These are phyloP conservation scores for Typhlichthys subterraneus DNA, from an alignment of 2,797 vertebrate species.

Conservation along the genomic window DNA sequence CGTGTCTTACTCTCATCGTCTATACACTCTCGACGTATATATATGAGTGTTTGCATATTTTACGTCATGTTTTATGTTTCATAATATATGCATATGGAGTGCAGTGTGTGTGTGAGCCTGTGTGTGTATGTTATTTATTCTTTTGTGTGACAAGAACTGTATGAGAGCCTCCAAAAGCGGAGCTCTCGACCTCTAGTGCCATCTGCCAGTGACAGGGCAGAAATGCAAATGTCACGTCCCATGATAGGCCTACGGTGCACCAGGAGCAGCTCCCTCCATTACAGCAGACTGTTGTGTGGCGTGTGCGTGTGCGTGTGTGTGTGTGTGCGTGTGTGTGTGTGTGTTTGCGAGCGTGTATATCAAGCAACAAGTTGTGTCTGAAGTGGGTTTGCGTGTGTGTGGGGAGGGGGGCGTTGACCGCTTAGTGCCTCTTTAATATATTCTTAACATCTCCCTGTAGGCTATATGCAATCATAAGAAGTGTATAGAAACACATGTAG, in stretches of 20 bases:
- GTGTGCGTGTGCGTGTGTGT: too few species aligned
- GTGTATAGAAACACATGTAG: slow-evolving; percentile 37
- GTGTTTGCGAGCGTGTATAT: slow-evolving; percentile 36
- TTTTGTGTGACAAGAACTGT: not conserved
- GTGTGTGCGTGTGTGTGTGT: slow-evolving; percentile 32
- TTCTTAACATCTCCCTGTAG: slow-evolving; percentile 34
- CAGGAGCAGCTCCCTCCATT: slow-evolving; percentile 61
- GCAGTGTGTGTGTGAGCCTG: slow-evolving; percentile 14
- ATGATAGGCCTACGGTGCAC: slow-evolving; percentile 52
- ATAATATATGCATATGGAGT: not conserved
- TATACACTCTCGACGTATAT: not conserved
- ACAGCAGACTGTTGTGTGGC: slow-evolving; percentile 53
- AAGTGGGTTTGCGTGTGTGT: slow-evolving; percentile 52
- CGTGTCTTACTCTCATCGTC: not conserved
- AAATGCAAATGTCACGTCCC: slow-evolving; percentile 76
- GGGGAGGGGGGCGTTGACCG: slow-evolving; percentile 40
- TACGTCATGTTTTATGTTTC: not conserved
- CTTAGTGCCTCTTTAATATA: slow-evolving; percentile 54
- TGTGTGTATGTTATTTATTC: slow-evolving; percentile 18
- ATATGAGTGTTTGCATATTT: not conserved
- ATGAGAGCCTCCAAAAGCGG: slow-evolving; percentile 36
- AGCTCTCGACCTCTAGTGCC: slow-evolving; percentile 76
- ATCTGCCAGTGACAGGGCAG: slow-evolving; percentile 79
- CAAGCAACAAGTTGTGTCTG: too few species aligned
- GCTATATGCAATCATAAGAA: slow-evolving; percentile 40